Evolutionary conservation across 2,888 invertebrate species (phyloP), one percentile per base, ranked within the genome.

Genomic region (Platycheirus rosarum): DNA sequence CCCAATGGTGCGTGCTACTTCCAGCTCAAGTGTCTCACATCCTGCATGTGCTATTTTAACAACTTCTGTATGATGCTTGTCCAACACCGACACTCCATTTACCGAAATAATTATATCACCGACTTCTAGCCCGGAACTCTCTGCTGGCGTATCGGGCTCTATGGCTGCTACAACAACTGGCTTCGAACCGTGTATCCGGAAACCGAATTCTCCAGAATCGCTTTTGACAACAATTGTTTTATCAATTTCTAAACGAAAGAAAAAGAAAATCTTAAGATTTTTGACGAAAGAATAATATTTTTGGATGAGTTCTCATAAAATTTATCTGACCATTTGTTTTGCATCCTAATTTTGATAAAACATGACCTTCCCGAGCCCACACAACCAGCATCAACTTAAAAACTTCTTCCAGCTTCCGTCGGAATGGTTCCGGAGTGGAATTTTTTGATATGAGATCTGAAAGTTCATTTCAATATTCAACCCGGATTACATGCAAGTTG

Each of bases 141-240:
- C 97, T 0, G 98, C 98, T 0, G 98, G 97, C 0, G 98, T 98
- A 85, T 96, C 97, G 35, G 96, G 95, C 91, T 98, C 98, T 85
- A 98, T 97, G 16, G 97, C 97, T 2, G 98, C 97, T 26, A 98
- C 97, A 11, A 98, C 97, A n/a, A 98, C 97, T 0, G 98, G 98
- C 87, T 97, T 96, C 74, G 97, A 97, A 23, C 98, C 98, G 87
- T 98, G 97, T 88, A 98, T 97, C 79, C 98, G 94, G 90, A 98
- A 97, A 11, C 98, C 98, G 89, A 97, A 98, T 89, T 97, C 98
- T 37, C 96, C 96, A 20, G 95, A 94, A 86, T 95, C 95, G 62
- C 96, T 94, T 85, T 94, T 94, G 3, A 97, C 95, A 65, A 95
- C 93, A 32, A 97, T 95, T 14, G 95, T 95, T 90, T 97, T 97